Evolutionary conservation across 92 coral and sea anemone genomes (phyloP).

Genomic region (Anthopleura xanthogrammica): DNA sequence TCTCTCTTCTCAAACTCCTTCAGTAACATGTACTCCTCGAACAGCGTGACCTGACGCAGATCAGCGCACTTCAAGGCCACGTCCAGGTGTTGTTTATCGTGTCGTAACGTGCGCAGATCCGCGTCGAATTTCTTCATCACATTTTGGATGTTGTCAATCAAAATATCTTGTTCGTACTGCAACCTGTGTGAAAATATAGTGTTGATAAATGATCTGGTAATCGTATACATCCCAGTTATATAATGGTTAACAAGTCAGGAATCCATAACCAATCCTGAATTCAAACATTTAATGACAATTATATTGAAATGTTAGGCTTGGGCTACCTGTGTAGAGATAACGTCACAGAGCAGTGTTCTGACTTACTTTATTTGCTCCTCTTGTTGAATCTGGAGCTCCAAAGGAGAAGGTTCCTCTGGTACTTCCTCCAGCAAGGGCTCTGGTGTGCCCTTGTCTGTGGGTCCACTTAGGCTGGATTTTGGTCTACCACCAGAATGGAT

Average conservation of each 20-base stretch:
- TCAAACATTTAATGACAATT: too few species aligned
- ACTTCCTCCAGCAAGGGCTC: constrained; percentile 74
- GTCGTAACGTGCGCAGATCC: constrained; percentile 84
- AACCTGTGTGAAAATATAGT: constrained; percentile 39
- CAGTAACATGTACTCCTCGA: constrained; percentile 93
- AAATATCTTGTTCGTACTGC: constrained; percentile 87
- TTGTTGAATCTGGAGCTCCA: constrained; percentile 73
- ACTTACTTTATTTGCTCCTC: constrained; percentile 86
- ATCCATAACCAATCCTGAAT: neutral
- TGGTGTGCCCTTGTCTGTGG: constrained; percentile 79
- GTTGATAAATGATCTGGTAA: too few species aligned
- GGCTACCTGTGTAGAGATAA: neutral
- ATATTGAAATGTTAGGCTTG: neutral
- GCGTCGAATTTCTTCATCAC: constrained; percentile 92
- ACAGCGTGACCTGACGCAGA: constrained; percentile 95
- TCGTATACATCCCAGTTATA: too few species aligned
- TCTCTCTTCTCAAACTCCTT: constrained; percentile 99
- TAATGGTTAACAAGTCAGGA: neutral
- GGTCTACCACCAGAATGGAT: constrained; percentile 92
- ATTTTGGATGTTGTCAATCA: constrained; percentile 66
- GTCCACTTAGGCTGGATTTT: constrained; percentile 80
- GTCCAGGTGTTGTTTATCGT: constrained; percentile 82
- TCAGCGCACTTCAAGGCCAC: constrained; percentile 94
- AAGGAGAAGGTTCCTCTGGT: constrained; percentile 70
- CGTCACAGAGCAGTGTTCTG: neutral